phyloP scores from a whole-genome alignment of 64 coral and sea anemone genomes.

The Astreopora myriophthalma region DNA sequence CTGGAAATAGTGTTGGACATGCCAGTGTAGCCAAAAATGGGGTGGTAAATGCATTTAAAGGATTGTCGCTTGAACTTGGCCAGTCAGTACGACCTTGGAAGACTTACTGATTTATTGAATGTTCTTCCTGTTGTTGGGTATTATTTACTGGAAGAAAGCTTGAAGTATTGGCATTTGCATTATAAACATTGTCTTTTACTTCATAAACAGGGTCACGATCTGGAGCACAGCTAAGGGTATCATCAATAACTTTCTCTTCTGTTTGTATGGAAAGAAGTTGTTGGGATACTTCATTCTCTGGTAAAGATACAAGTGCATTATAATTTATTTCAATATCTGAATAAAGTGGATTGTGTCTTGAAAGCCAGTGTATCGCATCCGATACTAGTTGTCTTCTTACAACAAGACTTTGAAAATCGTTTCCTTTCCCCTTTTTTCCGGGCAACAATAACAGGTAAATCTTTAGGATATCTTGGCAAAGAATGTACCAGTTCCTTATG shows the following conservation, averaged over 20 bases:
- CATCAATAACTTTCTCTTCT: conserved; percentile 39
- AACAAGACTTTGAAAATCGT: conserved; percentile 31
- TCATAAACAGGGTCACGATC: conserved; percentile 46
- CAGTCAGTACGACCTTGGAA: conserved; percentile 7
- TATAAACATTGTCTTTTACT: conserved; percentile 65
- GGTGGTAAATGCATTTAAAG: conserved; percentile 70
- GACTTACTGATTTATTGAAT: conserved; percentile 47
- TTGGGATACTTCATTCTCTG: conserved; percentile 49
- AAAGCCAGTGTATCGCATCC: conserved; percentile 57
- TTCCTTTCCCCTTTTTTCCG: conserved; percentile 17
- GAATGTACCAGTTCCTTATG: conserved; percentile 26
- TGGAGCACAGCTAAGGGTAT: conserved; percentile 32
- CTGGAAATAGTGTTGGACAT: conserved; percentile 61
- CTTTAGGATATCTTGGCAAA: conserved; percentile 64
- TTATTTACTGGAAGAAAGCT: conserved; percentile 69
- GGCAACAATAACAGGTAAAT: conserved; percentile 53
- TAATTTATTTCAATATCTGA: conserved; percentile 55
- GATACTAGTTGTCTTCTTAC: conserved; percentile 65
- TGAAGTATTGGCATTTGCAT: conserved; percentile 26
- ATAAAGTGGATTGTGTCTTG: conserved; percentile 55
- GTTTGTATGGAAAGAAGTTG: conserved; percentile 41
- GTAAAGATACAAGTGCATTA: conserved; percentile 19
- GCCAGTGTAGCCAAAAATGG: conserved; percentile 52
- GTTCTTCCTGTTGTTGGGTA: conserved; percentile 44
- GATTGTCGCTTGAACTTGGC: conserved; percentile 9